These are phyloP conservation scores for Bhutanitis thaidina DNA, from an alignment of 2,888 invertebrate species.

Conservation along the genomic window DNA sequence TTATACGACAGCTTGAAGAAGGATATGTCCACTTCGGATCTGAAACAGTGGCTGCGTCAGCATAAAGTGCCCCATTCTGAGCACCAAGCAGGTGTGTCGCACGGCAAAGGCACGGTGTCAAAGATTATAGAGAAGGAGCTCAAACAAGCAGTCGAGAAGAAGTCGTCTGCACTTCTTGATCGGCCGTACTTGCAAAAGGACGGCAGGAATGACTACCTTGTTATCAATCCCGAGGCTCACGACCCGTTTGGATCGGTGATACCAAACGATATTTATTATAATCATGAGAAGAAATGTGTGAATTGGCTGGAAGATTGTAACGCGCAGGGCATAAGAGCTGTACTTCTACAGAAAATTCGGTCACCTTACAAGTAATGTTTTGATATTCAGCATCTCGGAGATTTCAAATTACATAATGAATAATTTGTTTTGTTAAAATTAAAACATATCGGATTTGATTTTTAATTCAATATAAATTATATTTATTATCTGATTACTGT, in stretches of 20 bases:
- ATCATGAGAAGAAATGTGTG: constrained; percentile 55
- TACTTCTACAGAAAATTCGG: constrained; percentile 38
- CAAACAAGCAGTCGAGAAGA: constrained; percentile 27
- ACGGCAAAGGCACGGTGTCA: background rate
- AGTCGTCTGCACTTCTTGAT: constrained; percentile 40
- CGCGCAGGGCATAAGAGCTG: constrained; percentile 44
- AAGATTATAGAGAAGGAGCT: constrained; percentile 43
- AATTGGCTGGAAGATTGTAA: constrained; percentile 68
- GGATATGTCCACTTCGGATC: background rate
- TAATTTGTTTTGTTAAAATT: no score
- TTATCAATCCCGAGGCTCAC: constrained; percentile 32
- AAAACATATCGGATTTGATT: no score
- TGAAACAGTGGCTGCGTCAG: background rate
- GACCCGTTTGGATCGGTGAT: constrained; percentile 56
- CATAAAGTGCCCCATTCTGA: background rate
- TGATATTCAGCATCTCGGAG: no score
- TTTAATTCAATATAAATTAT: no score
- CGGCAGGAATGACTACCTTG: constrained; percentile 55
- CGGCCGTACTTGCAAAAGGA: constrained; percentile 42
- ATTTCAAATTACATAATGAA: no score
- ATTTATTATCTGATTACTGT: no score
- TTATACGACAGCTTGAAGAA: constrained; percentile 4
- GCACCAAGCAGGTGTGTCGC: background rate
- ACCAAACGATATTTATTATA: constrained; percentile 57
- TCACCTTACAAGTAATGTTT: constrained; percentile 31